phyloP scores from a whole-genome alignment of 2,888 invertebrate genomes.

The Drosophila suboccidentalis region DNA sequence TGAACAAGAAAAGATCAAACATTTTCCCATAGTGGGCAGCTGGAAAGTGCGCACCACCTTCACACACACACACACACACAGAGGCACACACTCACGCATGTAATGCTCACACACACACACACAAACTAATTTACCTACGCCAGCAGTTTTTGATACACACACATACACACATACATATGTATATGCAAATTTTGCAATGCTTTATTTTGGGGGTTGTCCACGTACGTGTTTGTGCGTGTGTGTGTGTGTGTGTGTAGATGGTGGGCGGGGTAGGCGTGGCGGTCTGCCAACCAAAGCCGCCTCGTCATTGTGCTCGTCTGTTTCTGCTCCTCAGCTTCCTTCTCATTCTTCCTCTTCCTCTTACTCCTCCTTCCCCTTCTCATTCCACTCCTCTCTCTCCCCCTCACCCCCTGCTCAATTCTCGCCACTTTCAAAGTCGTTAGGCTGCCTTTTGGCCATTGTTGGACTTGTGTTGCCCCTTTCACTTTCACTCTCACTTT shows the following conservation, averaged over 20 bases:
- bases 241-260: constrained; percentile 7
- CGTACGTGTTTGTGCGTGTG: constrained; percentile 17
- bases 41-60: constrained; percentile 65
- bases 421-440: constrained; percentile 39
- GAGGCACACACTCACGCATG: constrained; percentile 26
- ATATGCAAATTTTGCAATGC: constrained; percentile 74
- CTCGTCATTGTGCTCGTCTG: constrained; percentile 57
- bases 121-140: constrained; percentile 77
- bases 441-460: constrained; percentile 71
- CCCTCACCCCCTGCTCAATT: not conserved
- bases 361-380: not conserved
- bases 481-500: constrained; percentile 62
- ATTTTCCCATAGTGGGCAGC: constrained; percentile 1
- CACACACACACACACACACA: constrained; percentile 32
- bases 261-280: constrained; percentile 1
- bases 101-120: constrained; percentile 11
- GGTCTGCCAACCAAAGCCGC: constrained; percentile 31
- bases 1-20: too few relatives aligned
- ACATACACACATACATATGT: constrained; percentile 36
- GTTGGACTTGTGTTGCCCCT: constrained; percentile 72
- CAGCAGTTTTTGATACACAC: constrained; percentile 70
- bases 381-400: not conserved
- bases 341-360: not conserved
- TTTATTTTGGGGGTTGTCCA: constrained; percentile 69
- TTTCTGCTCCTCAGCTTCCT: not conserved